Base-by-base conservation (phyloP, 1,140 invertebrate species). In the Drosophila quadrilineata region DNA sequence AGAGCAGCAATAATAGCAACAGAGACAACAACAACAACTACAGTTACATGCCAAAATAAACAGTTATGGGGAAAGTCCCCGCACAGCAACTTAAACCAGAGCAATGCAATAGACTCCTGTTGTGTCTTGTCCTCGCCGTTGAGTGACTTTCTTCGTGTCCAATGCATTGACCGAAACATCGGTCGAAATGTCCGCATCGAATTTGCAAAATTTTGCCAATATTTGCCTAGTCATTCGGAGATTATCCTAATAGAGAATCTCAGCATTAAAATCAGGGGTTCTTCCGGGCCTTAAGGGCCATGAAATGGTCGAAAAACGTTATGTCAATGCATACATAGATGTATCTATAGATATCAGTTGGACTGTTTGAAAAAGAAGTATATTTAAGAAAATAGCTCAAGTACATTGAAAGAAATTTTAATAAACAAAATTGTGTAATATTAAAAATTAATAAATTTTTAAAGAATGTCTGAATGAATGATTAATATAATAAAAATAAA, bases 221-320 rank as follows among this genome's bases (percentile, higher is more conserved):
- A 87, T 87, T 87, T 87, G 79, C 75, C 69, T 84, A 88, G 85
- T 79, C 84, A 87, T 80, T 87, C 63, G 60, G 59, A 87, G 85
- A 87, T 87, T 87, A 87, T 87, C 85, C 84, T 85, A 87, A 87
- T 87, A 87, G 85, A 72, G 85, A 87, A 87, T 87, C 84, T 87
- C 69, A 56, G 71, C 68, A 40, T 45, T 43, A 33, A 57, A 35
- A 38, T 63, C 40, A 45, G 46, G 58, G 48, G 41, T 29, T 31
- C n/a, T 14, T 14, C 0, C 12, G 6, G 3, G n/a, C 43, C 33
- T 35, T 35, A 12, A 46, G 49, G 57, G 62, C 35, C 68, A 49
- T 46, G 43, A 43, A 35, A 22, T 12, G 26, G 40, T 14, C 22
- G 53, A 52, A 40, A 35, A 21, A 26, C 29, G 43, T 62, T 66